Conservation (phyloP, 2,888 invertebrate genomes). For the Dicyrtoma fusca region DNA sequence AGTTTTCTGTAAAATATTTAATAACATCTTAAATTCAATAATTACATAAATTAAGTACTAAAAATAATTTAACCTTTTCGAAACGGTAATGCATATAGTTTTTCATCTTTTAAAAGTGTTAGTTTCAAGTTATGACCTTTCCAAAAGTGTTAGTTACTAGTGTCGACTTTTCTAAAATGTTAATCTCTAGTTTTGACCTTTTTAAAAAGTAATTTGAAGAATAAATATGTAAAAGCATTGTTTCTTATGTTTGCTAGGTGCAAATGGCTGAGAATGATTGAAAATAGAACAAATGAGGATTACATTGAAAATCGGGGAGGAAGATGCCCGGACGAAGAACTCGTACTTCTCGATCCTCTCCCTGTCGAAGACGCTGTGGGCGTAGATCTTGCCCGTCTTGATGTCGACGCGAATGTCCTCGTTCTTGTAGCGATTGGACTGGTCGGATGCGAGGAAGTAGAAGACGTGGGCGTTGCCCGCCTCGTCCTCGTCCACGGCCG, state of each 20-base stretch:
- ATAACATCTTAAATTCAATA: too few relatives aligned
- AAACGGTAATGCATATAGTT: too few relatives aligned
- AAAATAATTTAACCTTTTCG: too few relatives aligned
- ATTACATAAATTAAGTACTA: too few relatives aligned
- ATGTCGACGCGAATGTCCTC: slow-evolving; percentile 76
- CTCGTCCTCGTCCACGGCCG: slow-evolving; percentile 75
- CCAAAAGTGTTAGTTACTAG: background rate
- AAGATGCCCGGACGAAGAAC: slow-evolving; percentile 79
- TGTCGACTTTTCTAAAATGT: too few relatives aligned
- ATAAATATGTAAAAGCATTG: background rate
- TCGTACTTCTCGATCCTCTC: slow-evolving; percentile 75
- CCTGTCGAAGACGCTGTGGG: slow-evolving; percentile 79
- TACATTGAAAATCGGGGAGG: slow-evolving; percentile 66
- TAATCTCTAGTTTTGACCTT: too few relatives aligned
- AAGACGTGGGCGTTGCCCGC: slow-evolving; percentile 81
- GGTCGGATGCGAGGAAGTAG: slow-evolving; percentile 74
- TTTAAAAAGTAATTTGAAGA: background rate
- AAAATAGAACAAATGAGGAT: slow-evolving; percentile 17
- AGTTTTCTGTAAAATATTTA: too few relatives aligned
- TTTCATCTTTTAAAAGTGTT: slow-evolving; percentile 5
- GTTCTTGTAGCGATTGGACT: slow-evolving; percentile 61
- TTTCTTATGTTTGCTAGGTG: background rate
- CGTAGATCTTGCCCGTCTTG: slow-evolving; percentile 77
- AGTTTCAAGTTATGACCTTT: background rate
- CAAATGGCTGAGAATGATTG: slow-evolving; percentile 1